Evolutionary conservation across 2,888 invertebrate species (phyloP), one percentile per base, ranked within the genome.

Genomic region (Stenodera caucasica): DNA sequence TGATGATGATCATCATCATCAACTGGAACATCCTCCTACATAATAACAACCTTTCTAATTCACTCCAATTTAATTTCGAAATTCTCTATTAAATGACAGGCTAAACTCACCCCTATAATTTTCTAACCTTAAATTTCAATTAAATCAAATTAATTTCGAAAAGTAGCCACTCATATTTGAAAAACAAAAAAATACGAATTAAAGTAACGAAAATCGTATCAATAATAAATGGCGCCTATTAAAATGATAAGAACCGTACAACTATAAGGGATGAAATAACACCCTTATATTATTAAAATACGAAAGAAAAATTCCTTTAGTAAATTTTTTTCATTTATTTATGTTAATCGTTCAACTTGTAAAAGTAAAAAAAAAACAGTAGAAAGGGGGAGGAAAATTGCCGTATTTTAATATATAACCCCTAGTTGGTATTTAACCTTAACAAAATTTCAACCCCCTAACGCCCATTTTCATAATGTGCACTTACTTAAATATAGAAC

Each of bases 261-360:
- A 14, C n/a, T 32, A 32, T 26, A 14, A 30, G 9, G 50, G 50
- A 14, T 2, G 29, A 23, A 14, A 23, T 49, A 21, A n/a, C n/a
- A n/a, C n/a, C n/a, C n/a, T n/a, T n/a, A n/a, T n/a, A n/a, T n/a
- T n/a, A n/a, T 23, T 11, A 29, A 8, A 1, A 30, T 12, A 29
- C 5, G 14, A 26, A 50, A 26, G 21, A 21, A 52, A 21, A 18
- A 45, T 21, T 21, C 21, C 45, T 11, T n/a, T n/a, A n/a, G n/a
- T n/a, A n/a, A n/a, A 5, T 45, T 45, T 45, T 71, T 75, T 74
- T 78, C 77, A 78, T 78, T 79, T 79, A 78, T 78, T 79, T 78
- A 79, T 79, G 78, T 74, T 79, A 79, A 79, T 79, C 74, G 76
- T 55, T 56, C 15, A 33, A 33, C 70, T 71, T 71, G 11, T 35